These are phyloP conservation scores for Pteropus rufus DNA, from an alignment of 2,797 vertebrate genomes.

Conservation along the genomic window DNA sequence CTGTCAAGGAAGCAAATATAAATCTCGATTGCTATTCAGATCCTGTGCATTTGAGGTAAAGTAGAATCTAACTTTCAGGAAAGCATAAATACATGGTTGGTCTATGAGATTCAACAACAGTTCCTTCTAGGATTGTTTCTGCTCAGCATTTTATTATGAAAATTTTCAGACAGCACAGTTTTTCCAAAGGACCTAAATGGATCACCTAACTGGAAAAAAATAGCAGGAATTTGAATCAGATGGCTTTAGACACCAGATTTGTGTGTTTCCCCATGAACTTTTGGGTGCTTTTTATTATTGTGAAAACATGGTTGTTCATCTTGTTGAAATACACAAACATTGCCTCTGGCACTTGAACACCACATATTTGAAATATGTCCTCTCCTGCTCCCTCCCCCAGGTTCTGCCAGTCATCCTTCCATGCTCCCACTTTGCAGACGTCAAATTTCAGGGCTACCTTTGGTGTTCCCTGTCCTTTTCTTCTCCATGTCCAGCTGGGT, in stretches of 20 bases:
- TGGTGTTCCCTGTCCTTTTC: neutral
- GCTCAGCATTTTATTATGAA: slow-evolving; percentile 1
- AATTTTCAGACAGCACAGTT: neutral
- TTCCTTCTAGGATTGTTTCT: neutral
- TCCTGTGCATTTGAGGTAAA: neutral
- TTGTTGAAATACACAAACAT: neutral
- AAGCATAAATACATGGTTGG: neutral
- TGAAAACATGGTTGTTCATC: neutral
- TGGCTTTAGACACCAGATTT: neutral
- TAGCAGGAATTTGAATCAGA: neutral
- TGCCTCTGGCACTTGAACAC: neutral
- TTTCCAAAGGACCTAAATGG: neutral
- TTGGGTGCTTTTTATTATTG: neutral
- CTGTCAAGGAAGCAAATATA: neutral
- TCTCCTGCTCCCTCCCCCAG: neutral
- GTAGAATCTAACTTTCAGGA: neutral
- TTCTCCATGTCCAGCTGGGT: neutral
- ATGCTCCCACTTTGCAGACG: neutral
- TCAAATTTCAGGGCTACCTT: neutral
- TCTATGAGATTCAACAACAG: neutral
- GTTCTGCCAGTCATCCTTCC: neutral
- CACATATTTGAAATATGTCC: neutral
- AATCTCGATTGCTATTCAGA: neutral
- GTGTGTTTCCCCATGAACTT: neutral
- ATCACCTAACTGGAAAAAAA: neutral